Base-by-base conservation (phyloP, 2,113 vertebrate genomes). In the Shinisaurus crocodilurus region DNA sequence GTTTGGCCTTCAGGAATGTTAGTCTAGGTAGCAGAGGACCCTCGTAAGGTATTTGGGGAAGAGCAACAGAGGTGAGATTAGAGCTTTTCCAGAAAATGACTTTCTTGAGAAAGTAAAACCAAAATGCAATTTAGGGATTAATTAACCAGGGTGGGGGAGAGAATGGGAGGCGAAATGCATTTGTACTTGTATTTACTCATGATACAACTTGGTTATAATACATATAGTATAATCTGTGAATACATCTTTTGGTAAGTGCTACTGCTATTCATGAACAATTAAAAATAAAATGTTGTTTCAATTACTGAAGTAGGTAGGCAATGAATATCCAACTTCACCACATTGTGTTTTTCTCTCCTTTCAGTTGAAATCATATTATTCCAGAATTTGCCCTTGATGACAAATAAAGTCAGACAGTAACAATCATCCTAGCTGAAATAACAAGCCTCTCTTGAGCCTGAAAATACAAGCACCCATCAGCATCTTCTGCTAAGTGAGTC, bases 311-410 rank as follows among this genome's bases (percentile, higher is more conserved):
- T 0, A 13, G 89, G 16, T 40, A 91, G 40, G 70, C 12, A 86
- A 3, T 50, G 3, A 69, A 3, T 76, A 90, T 88, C 90, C 91
- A 5, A 32, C 81, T 91, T 93, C 83, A 79, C 27, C 6, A 81
- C 80, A 48, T 32, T 48, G 48, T 48, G 48, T 3, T 40, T 0
- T 10, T 67, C 84, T 84, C 29, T 81, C 90, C 86, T 16, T 91
- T 95, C 45, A 5, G 65, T 93, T 94, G 75, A 93, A 95, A 94
- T 34, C 1, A n/a, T 16, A 65, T 63, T 83, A 48, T 93, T 95
- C 87, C 79, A 67, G 45, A 93, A 94, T 95, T 94, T 94, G 80
- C 90, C 90, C 67, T 94, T 94, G 57, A 91, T 84, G 25, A 37
- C 18, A 77, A 20, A 70, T 18, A 18, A 94, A 95, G 83, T 72